Conservation (phyloP, 2,888 invertebrate species). For the Lottia gigantea region DNA sequence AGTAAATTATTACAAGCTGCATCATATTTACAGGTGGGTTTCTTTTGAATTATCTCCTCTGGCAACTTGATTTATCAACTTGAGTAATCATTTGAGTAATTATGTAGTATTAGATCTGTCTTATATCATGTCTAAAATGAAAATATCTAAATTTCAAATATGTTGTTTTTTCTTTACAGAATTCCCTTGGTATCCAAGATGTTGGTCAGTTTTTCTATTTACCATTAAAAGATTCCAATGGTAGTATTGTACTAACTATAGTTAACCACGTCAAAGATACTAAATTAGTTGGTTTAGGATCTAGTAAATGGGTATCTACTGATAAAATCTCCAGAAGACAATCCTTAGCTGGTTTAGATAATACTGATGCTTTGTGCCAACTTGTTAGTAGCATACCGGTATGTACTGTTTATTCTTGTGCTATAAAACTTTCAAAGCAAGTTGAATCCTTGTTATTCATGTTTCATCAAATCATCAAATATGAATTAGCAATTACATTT, state of each 20-base stretch:
- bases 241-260: slow-evolving; percentile 89
- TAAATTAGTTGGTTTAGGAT: slow-evolving; percentile 81
- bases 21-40: slow-evolving; percentile 82
- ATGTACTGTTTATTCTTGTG: slow-evolving; percentile 33
- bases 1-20: slow-evolving; percentile 92
- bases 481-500: too few species aligned
- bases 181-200: slow-evolving; percentile 89
- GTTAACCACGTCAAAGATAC: slow-evolving; percentile 80
- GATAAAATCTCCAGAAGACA: slow-evolving; percentile 83
- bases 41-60: too few species aligned
- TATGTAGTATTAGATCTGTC: too few species aligned
- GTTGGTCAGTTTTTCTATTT: slow-evolving; percentile 94
- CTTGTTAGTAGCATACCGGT: slow-evolving; percentile 81
- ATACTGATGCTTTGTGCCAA: slow-evolving; percentile 49
- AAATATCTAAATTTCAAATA: neutral
- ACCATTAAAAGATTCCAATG: slow-evolving; percentile 86
- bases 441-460: neutral
- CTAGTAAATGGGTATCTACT: slow-evolving; percentile 91
- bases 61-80: too few species aligned
- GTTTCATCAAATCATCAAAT: too few species aligned
- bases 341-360: slow-evolving; percentile 70
- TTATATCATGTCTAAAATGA: neutral
- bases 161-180: slow-evolving; percentile 71
- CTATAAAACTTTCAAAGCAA: neutral
- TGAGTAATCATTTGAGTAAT: too few species aligned